These are phyloP conservation scores for Bos taurus DNA, from an alignment of 2,113 vertebrate species.

Conservation along the genomic window DNA sequence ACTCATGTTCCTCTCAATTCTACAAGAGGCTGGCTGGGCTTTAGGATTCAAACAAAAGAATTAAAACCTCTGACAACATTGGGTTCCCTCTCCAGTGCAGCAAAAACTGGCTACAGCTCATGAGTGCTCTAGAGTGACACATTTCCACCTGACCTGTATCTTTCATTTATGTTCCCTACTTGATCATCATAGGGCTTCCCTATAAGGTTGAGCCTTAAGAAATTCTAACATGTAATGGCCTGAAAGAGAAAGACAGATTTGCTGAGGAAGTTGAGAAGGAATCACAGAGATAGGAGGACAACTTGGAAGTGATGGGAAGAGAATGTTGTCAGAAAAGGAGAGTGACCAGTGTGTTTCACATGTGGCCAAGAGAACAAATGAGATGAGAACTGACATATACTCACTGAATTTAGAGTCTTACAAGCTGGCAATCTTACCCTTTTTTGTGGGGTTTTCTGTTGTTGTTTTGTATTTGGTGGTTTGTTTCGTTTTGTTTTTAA, in stretches of 20 bases:
- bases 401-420: not conserved
- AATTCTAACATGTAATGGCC: not conserved
- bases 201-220: not conserved
- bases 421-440: not conserved
- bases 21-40: not conserved
- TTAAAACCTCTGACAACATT: not conserved
- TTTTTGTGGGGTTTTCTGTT: not conserved
- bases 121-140: not conserved
- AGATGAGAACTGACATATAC: not conserved
- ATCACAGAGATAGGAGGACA: not conserved
- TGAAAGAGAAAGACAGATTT: not conserved
- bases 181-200: not conserved
- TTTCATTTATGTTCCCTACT: not conserved
- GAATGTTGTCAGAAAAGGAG: not conserved
- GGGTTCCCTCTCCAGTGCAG: not conserved
- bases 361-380: not conserved
- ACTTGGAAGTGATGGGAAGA: not conserved
- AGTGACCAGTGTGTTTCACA: not conserved
- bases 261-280: not conserved
- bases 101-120: not conserved
- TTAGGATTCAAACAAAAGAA: not conserved
- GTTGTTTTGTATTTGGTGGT: not conserved
- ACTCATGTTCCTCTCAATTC: not conserved
- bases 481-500: not conserved
- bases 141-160: not conserved